These are phyloP conservation scores for Blastobasis adustella DNA, from an alignment of 2,888 invertebrate species.

Conservation along the genomic window DNA sequence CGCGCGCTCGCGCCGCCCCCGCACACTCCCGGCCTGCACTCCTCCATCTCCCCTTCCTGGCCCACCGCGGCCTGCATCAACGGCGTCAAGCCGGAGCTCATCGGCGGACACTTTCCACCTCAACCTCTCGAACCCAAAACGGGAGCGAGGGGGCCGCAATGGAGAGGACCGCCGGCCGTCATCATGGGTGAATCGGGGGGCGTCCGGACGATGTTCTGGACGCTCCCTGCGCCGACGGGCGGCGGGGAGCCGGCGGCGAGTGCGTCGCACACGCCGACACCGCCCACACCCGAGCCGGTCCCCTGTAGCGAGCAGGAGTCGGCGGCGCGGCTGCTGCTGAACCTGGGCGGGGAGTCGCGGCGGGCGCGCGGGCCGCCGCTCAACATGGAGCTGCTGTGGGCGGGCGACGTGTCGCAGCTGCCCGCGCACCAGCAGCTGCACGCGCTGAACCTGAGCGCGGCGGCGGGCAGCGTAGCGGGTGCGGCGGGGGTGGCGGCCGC, in stretches of 20 bases:
- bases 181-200: constrained; percentile 96
- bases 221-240: constrained; percentile 72
- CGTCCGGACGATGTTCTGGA: constrained; percentile 83
- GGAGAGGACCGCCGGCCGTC: constrained; percentile 86
- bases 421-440: constrained; percentile 87
- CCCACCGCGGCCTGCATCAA: constrained; percentile 80
- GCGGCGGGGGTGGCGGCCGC: constrained; percentile 51
- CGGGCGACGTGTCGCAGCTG: constrained; percentile 88
- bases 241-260: constrained; percentile 67
- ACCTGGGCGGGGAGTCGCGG: constrained; percentile 82
- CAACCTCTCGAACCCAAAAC: constrained; percentile 56
- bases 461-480: constrained; percentile 59
- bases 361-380: constrained; percentile 80
- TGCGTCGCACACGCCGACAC: constrained; percentile 72
- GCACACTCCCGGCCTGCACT: constrained; percentile 41
- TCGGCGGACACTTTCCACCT: constrained; percentile 76
- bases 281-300: constrained; percentile 68
- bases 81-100: constrained; percentile 88
- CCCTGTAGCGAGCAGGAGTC: constrained; percentile 74
- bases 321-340: constrained; percentile 81
- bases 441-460: constrained; percentile 83
- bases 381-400: constrained; percentile 95
- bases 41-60: constrained; percentile 65
- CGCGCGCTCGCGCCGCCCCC: constrained; percentile 59
- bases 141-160: constrained; percentile 56